Percentiles rank a stretch among this genome's conserved stretches.
These are phyloP conservation scores for Adelosebastes latens DNA, from an alignment of 2,797 vertebrate genomes.

Conservation along the genomic window DNA sequence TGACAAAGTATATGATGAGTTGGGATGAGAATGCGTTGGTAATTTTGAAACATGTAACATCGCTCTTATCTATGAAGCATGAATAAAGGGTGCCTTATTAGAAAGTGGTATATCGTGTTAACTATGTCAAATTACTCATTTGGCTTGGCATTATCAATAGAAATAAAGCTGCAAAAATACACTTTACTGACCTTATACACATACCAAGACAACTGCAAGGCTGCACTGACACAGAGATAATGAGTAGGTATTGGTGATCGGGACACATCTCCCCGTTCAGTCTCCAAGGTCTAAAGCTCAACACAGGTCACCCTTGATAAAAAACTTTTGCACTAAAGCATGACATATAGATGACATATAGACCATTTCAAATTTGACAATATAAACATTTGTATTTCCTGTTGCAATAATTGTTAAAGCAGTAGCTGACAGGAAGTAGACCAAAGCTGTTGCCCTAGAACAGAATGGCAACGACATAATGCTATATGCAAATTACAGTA, in stretches of 20 bases:
- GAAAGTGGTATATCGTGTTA: background rate
- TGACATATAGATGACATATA: background rate
- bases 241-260: background rate
- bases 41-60: background rate
- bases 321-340: background rate
- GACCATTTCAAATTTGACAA: no score
- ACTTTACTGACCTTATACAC: background rate
- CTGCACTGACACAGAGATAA: background rate
- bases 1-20: no score
- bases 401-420: no score
- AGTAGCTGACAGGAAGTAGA: no score
- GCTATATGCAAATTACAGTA: background rate
- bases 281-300: background rate
- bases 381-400: no score
- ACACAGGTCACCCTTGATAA: background rate
- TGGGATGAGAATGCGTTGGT: no score
- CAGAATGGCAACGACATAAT: background rate
- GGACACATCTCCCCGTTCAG: background rate
- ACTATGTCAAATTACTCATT: background rate
- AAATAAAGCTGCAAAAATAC: background rate
- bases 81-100: background rate
- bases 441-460: no score
- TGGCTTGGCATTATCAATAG: background rate
- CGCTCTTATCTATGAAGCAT: background rate
- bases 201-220: background rate